Percentiles rank a stretch among this genome's conserved stretches.
These are phyloP conservation scores for Copidosoma floridanum DNA, from an alignment of 1,140 invertebrate genomes.

Conservation along the genomic window DNA sequence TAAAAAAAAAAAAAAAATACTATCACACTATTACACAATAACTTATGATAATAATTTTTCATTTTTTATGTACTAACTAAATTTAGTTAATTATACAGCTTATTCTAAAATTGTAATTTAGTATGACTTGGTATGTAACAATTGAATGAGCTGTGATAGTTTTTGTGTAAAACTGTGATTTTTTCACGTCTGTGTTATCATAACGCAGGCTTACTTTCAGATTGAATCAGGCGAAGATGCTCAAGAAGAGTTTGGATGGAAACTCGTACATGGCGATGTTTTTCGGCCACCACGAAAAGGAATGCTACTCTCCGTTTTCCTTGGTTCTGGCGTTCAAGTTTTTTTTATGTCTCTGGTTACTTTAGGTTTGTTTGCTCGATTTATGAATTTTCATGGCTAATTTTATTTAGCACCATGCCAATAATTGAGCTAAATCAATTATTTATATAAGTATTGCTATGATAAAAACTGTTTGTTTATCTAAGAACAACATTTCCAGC, in stretches of 20 bases:
- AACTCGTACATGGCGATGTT: conserved; percentile 93
- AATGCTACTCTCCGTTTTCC: conserved; percentile 92
- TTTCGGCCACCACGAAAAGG: conserved; percentile 94
- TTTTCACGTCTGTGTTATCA: conserved; percentile 43
- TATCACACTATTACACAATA: conserved; percentile 23
- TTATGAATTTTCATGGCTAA: neutral
- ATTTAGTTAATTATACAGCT: neutral
- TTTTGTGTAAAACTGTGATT: conserved; percentile 35
- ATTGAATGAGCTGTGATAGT: neutral
- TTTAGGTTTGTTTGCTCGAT: conserved; percentile 42
- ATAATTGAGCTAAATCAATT: neutral
- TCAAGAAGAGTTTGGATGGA: conserved; percentile 99
- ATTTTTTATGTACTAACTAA: neutral
- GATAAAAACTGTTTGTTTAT: neutral
- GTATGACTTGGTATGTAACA: neutral
- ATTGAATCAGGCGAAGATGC: conserved; percentile 96
- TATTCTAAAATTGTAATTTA: neutral
- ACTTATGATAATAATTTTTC: neutral
- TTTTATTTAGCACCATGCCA: neutral
- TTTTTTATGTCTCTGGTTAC: conserved; percentile 69
- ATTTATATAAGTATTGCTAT: neutral
- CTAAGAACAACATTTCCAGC: conserved; percentile 60
- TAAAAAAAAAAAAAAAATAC: neutral
- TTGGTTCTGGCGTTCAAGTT: conserved; percentile 94
- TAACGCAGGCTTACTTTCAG: conserved; percentile 58